Percentiles rank a stretch among this genome's conserved stretches.
These are phyloP conservation scores for Pyrrhosoma nymphula DNA, from an alignment of 2,888 invertebrate species.

Conservation along the genomic window DNA sequence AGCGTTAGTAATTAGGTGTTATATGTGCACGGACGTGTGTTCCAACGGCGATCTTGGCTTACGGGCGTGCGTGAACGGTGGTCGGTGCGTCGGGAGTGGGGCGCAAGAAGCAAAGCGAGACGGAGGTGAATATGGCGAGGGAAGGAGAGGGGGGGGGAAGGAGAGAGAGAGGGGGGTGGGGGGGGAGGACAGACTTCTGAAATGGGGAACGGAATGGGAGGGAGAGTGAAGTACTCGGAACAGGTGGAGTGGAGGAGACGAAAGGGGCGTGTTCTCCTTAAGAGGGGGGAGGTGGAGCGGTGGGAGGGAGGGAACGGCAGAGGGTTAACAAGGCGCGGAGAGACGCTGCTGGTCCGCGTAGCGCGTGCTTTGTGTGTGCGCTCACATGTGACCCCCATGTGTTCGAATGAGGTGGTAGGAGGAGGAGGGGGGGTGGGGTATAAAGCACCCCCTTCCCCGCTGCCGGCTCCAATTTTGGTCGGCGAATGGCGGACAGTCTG, in stretches of 20 bases:
- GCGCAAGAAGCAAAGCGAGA: no score
- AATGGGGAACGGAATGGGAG: not conserved
- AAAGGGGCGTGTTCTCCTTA: constrained; percentile 39
- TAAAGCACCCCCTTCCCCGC: not conserved
- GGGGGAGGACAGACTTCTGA: not conserved
- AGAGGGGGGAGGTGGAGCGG: not conserved
- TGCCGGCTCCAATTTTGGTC: constrained; percentile 52
- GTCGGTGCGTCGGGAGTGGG: no score
- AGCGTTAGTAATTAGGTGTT: no score
- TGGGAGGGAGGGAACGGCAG: not conserved
- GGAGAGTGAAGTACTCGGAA: constrained; percentile 44
- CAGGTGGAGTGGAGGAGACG: constrained; percentile 41
- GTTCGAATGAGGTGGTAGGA: not conserved
- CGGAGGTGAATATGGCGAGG: not conserved
- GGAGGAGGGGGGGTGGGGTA: not conserved
- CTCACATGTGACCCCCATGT: not conserved
- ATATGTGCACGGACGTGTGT: no score
- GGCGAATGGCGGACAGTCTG: constrained; percentile 61
- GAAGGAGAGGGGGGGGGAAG: not conserved
- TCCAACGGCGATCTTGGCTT: no score
- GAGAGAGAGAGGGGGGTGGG: not conserved
- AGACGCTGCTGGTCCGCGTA: not conserved
- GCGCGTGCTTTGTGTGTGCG: not conserved
- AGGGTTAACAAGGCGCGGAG: constrained; percentile 65
- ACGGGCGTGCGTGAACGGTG: no score